Base-by-base conservation (phyloP, 2,797 vertebrate genomes). In the Gymnoscopelus braueri region DNA sequence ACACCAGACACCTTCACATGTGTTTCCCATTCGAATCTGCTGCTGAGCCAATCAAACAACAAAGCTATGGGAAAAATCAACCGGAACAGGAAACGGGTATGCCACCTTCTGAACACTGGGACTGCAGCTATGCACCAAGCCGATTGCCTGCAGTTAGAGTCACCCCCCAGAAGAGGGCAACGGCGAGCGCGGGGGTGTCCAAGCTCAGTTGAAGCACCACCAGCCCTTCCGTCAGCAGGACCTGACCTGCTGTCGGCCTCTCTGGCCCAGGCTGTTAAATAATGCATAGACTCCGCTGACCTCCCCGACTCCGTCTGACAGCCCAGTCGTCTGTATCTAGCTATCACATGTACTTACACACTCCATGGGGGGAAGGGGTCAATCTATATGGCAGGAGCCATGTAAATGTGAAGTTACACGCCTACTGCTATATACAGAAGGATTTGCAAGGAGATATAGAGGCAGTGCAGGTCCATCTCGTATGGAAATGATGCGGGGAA, bases 231-330 rank as follows among this genome's bases (percentile, higher is more conserved):
- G 78, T 66, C 19, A 11, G 5, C 48, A 50, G 74, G 76, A 84
- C 74, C 61, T 77, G 77, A 83, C 84, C 84, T 68, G 55, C 62
- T 80, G 61, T 81, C 83, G 62, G 14, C 75, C 67, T 66, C 58
- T 55, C 49, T 68, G 52, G 59, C 65, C 66, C 50, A 26, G 47
- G n/a, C 65, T 75, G 73, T 76, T 88, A 63, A 88, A 90, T 89
- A 86, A 90, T 90, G 79, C 86, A 88, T 85, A 79, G 74, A 70
- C 32, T 14, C 67, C 72, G 48, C 55, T 71, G 82, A 88, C 86
- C 84, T 80, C 53, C 11, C 11, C 24, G 77, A 81, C 81, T 72
- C 72, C 44, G 52, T 61, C 74, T 79, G 77, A 85, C 84, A 85
- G 83, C 74, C 64, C 24, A 5, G 14, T 19, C 19, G n/a, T 79